Percentiles rank a stretch among this genome's conserved stretches.
phyloP scores from a whole-genome alignment of 2,797 vertebrate species.

The Amblyopsis hoosieri region DNA sequence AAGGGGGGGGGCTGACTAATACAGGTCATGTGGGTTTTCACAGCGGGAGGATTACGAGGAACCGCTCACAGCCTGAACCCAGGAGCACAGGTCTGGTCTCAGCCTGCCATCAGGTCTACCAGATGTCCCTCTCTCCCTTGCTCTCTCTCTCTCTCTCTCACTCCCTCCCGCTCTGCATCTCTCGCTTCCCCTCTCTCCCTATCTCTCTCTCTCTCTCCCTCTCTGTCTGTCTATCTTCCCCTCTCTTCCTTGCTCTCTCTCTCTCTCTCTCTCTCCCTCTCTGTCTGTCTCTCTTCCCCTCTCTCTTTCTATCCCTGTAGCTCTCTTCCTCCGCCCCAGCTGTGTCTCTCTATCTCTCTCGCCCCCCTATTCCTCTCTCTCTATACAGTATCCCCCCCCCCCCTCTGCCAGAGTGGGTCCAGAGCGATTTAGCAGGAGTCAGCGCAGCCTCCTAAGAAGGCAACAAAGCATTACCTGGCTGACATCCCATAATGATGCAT shows the following conservation, averaged over 20 bases:
- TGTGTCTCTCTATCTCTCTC: not conserved
- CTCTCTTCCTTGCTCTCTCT: not conserved
- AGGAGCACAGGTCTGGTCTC: constrained; percentile 44
- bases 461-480: constrained; percentile 69
- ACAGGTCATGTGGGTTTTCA: constrained; percentile 77
- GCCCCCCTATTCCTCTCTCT: constrained; percentile 15
- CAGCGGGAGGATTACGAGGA: constrained; percentile 65
- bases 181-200: too few species aligned
- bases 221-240: too few species aligned
- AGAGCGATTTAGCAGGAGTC: constrained; percentile 70
- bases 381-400: not conserved
- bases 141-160: too few species aligned
- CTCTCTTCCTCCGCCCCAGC: too few species aligned
- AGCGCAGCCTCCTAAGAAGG: constrained; percentile 72
- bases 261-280: not conserved
- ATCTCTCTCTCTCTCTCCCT: too few species aligned
- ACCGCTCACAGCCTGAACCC: constrained; percentile 50
- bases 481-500: constrained; percentile 69
- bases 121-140: too few species aligned
- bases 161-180: too few species aligned
- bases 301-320: not conserved
- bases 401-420: constrained; percentile 23
- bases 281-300: constrained; percentile 7
- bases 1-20: constrained; percentile 64
- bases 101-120: too few species aligned